phyloP scores from a whole-genome alignment of 2,797 vertebrate genomes.

The Dendrocincla tyrannina region DNA sequence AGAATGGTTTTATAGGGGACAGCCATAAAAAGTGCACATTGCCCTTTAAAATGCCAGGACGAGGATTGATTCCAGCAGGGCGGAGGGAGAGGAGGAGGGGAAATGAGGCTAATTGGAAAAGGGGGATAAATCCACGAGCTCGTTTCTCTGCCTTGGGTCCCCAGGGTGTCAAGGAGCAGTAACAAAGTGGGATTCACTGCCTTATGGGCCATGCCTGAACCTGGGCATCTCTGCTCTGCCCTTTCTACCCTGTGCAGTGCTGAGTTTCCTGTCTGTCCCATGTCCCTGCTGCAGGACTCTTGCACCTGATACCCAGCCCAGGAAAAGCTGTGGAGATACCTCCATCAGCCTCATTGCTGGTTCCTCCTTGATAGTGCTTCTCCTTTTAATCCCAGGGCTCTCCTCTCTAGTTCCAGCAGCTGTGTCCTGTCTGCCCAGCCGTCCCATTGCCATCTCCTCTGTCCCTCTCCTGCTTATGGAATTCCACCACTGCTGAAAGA shows the following conservation, averaged over 20 bases:
- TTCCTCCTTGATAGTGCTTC: not conserved
- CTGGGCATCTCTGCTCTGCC: not conserved
- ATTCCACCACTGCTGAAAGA: not conserved
- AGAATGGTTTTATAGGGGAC: conserved; percentile 66
- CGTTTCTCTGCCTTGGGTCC: not conserved
- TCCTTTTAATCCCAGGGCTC: not conserved
- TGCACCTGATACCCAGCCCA: not conserved
- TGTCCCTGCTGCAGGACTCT: not conserved
- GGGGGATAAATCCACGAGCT: conserved; percentile 53
- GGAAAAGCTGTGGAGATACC: not conserved
- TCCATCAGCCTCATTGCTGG: not conserved
- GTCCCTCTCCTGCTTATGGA: not conserved
- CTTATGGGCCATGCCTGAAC: not conserved
- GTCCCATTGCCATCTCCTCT: fast-evolving
- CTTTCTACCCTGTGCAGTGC: not conserved
- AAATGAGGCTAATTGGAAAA: conserved; percentile 55
- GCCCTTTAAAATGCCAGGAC: conserved; percentile 69
- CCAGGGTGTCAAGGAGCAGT: not conserved
- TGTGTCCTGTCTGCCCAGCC: not conserved
- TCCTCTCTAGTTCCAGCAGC: not conserved
- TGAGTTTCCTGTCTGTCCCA: not conserved
- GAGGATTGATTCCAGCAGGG: conserved; percentile 56
- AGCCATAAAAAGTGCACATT: conserved; percentile 61
- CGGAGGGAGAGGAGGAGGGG: conserved; percentile 3
- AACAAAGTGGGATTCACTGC: not conserved